These are phyloP conservation scores for Trachops cirrhosus DNA, from an alignment of 2,797 vertebrate genomes.

Conservation along the genomic window DNA sequence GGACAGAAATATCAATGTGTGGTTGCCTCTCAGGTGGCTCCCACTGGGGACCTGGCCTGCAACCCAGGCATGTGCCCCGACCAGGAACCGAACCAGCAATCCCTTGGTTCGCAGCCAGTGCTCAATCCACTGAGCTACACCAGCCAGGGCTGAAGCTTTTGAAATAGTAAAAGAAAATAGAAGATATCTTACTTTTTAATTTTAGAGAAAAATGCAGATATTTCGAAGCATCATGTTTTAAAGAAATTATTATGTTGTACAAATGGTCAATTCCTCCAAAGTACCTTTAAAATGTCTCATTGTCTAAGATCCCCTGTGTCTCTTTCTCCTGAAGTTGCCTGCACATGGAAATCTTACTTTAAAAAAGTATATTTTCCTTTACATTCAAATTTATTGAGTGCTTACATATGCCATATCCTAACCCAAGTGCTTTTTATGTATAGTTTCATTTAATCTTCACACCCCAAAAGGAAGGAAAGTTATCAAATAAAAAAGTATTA, in stretches of 20 bases:
- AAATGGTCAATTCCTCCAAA: not conserved
- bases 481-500: not conserved
- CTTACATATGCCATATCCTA: not conserved
- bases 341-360: not conserved
- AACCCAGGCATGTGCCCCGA: no score
- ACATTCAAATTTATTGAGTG: not conserved
- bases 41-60: no score
- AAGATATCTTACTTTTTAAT: not conserved
- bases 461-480: not conserved
- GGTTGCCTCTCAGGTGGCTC: no score
- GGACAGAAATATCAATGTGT: no score
- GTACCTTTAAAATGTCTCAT: not conserved
- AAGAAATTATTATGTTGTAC: not conserved
- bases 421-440: not conserved
- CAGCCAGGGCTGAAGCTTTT: not conserved
- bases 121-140: no score
- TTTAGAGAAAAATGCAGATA: not conserved
- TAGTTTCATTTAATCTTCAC: not conserved
- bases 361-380: conserved; percentile 35
- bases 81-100: no score
- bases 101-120: no score
- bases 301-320: not conserved
- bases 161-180: not conserved
- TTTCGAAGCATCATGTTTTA: not conserved
- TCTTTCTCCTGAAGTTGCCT: not conserved